phyloP scores from a whole-genome alignment of 2,797 vertebrate species.

The Leuciscus waleckii region DNA sequence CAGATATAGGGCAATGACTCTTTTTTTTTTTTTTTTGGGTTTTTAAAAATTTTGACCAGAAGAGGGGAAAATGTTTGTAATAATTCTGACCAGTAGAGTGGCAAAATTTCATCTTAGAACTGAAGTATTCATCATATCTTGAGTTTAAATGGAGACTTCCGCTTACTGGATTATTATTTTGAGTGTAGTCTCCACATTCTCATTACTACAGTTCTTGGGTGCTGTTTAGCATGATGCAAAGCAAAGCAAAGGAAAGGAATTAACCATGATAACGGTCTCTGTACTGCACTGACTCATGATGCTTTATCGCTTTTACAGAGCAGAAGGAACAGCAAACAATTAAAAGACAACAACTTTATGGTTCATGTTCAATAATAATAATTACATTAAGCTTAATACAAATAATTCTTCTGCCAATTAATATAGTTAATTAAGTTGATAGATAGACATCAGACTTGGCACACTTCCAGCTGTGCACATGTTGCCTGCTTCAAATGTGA shows the following conservation, averaged over 20 bases:
- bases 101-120: neutral
- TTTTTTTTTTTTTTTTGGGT: neutral
- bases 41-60: neutral
- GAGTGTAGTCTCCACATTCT: conserved; percentile 1
- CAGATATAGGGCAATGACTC: neutral
- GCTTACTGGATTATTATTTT: conserved; percentile 5
- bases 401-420: neutral
- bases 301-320: neutral
- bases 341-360: neutral
- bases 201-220: neutral
- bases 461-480: neutral
- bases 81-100: neutral
- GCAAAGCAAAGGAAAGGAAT: conserved; percentile 5
- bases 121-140: conserved; percentile 11
- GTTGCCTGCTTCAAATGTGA: neutral
- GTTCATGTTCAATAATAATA: neutral
- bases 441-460: neutral
- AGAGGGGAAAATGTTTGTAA: neutral
- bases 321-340: neutral
- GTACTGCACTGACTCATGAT: neutral
- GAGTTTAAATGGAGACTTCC: neutral
- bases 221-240: conserved; percentile 24
- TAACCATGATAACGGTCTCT: neutral
- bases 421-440: neutral
- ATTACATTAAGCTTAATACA: neutral